Base-by-base conservation (phyloP, 2,113 vertebrate genomes). In the Octodon degus region DNA sequence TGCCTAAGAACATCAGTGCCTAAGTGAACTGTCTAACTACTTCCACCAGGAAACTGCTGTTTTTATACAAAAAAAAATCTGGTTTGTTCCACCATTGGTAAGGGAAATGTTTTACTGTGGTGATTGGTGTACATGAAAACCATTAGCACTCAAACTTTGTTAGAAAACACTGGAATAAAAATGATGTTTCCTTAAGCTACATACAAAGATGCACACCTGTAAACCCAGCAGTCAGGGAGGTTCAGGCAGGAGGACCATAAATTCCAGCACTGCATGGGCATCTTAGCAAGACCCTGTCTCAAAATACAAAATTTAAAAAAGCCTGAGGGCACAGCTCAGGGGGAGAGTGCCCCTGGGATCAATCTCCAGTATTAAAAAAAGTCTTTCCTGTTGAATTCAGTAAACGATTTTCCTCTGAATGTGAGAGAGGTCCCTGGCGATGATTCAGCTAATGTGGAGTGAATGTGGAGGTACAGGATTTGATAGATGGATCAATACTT, bases 401-500 rank as follows among this genome's bases (percentile, higher is more conserved):
- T 16, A 22, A 80, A 84, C 58, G n/a, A 74, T 77, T 86, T 96
- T 77, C 81, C 94, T 96, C 80, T 40, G 43, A 11, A 77, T 85
- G 86, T 86, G 79, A 95, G 34, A 27, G 50, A 94, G 0, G 1
- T 58, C 67, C 68, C 95, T 72, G 47, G 43, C 22, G 91, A 94
- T 89, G 91, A 89, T 0, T 47, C 63, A 22, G 43, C 91, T 95
- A 95, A 96, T 74, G 85, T 60, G 87, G 74, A 94, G 27, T 50
- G 67, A 96, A 74, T 14, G 43, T 76, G 58, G 37, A 88, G 85
- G 81, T 81, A 92, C 47, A 40, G 85, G 92, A 85, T 96, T 89
- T 90, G 91, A 95, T 24, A 91, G 60, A 74, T 43, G 47, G 91
- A 96, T 77, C 95, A 9, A 97, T 96, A 58, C 50, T 62, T 96